These are phyloP conservation scores for Mola mola DNA, from an alignment of 2,113 vertebrate genomes.

Conservation along the genomic window DNA sequence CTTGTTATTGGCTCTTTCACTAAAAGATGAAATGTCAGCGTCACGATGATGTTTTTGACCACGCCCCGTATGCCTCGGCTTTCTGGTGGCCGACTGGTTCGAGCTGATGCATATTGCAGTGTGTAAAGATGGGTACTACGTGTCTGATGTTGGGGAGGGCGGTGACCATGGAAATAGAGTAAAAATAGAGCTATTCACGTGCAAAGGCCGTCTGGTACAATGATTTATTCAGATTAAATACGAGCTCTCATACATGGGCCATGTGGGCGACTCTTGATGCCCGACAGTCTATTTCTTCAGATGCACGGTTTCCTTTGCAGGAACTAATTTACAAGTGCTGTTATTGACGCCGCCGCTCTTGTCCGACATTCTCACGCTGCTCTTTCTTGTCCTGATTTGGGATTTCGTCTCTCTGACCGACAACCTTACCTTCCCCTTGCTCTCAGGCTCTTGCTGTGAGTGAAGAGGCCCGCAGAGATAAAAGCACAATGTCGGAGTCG, in stretches of 20 bases:
- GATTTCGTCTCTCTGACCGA: constrained; percentile 1
- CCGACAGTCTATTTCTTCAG: too few relatives aligned
- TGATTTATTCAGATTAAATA: constrained; percentile 66
- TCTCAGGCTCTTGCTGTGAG: constrained; percentile 56
- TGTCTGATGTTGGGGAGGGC: constrained; percentile 23
- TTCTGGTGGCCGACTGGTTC: neutral
- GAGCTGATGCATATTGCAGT: constrained; percentile 29
- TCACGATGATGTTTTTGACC: neutral
- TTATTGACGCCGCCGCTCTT: neutral
- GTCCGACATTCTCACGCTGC: constrained; percentile 10
- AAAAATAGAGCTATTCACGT: constrained; percentile 55
- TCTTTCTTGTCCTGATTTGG: constrained; percentile 18
- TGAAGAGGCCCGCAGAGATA: constrained; percentile 68
- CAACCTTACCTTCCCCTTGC: constrained; percentile 17
- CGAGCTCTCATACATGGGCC: neutral
- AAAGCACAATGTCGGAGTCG: constrained; percentile 71
- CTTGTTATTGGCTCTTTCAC: neutral
- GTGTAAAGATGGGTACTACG: constrained; percentile 5
- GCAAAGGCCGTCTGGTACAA: constrained; percentile 35
- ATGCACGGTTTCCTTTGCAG: too few relatives aligned
- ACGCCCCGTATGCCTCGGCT: constrained; percentile 4
- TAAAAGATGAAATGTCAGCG: neutral
- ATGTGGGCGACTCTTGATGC: neutral
- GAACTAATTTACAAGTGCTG: too few relatives aligned
- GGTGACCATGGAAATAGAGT: constrained; percentile 8